Base-by-base conservation (phyloP, 2,888 invertebrate species). In the Brachypterus glaber region DNA sequence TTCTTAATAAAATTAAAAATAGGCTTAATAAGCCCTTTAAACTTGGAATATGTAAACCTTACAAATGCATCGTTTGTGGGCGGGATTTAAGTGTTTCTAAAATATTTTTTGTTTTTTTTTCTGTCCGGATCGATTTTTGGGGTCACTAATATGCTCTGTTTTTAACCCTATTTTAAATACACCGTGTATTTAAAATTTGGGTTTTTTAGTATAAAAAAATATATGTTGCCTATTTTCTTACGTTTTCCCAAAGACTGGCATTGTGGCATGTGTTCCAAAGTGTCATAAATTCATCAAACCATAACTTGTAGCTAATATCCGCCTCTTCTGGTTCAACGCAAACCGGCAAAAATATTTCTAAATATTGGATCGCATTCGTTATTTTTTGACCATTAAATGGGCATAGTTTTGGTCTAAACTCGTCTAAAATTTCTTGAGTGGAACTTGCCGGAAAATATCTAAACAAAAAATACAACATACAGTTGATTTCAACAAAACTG, bases 401-500 rank as follows among this genome's bases (percentile, higher is more conserved):
- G 55, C 82, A 86, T 35, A 93, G 65, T 50, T 73, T 72, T 1
- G 92, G 92, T 35, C 83, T 71, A 58, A 86, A 74, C 62, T 87
- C 83, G 37, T 82, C 85, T 35, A 95, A 64, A 55, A 95, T 88
- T 66, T 93, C 92, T 62, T 78, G 76, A 0, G 90, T 90, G 1
- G 89, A 79, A 21, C 70, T 71, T 27, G 77, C 64, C 38, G 81
- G 73, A 58, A 84, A 84, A 60, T 83, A 87, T 36, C 80, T 81
- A 56, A 30, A 57, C 56, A 27, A 48, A 45, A 17, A 39, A 44
- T 42, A 41, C n/a, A n/a, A n/a, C n/a, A n/a, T n/a, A n/a, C n/a
- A n/a, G n/a, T n/a, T n/a, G n/a, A n/a, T n/a, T n/a, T n/a, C n/a
- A n/a, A n/a, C n/a, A n/a, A n/a, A n/a, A n/a, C n/a, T n/a, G n/a